A percentile compares a stretch with the other conserved stretches of the same genome.
These are phyloP conservation scores for Pardalotus punctatus DNA, from an alignment of 2,113 vertebrate genomes.

Conservation along the genomic window DNA sequence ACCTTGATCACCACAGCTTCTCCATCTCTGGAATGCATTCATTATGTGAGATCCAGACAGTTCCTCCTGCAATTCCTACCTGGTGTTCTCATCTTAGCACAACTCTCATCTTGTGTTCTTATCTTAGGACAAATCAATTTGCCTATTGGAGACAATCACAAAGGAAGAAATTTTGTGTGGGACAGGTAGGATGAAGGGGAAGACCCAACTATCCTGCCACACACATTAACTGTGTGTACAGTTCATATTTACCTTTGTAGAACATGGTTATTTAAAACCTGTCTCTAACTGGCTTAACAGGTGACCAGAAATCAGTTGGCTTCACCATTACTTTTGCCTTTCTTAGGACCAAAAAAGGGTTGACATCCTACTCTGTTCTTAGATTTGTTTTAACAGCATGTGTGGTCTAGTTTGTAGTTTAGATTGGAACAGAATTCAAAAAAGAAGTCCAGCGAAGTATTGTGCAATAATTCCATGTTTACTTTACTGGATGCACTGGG, in stretches of 20 bases:
- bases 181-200: neutral
- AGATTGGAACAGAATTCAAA: slow-evolving; percentile 70
- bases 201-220: rapidly evolving
- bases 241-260: neutral
- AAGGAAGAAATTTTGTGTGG: neutral
- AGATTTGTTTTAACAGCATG: slow-evolving; percentile 61
- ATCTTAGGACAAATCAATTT: neutral
- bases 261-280: neutral
- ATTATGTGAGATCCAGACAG: neutral
- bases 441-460: slow-evolving; percentile 62
- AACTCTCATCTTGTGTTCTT: neutral
- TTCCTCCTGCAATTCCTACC: neutral
- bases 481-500: neutral
- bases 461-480: slow-evolving; percentile 69
- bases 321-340: neutral
- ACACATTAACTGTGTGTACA: neutral
- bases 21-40: neutral
- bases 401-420: slow-evolving; percentile 75
- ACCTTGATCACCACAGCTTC: neutral
- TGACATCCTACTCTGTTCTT: neutral
- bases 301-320: slow-evolving; percentile 35
- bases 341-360: neutral
- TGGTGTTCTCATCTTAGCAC: neutral
- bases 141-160: neutral
- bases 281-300: slow-evolving; percentile 24